These are phyloP conservation scores for Achatina immaculata DNA, from an alignment of 1,140 invertebrate genomes.

Conservation along the genomic window DNA sequence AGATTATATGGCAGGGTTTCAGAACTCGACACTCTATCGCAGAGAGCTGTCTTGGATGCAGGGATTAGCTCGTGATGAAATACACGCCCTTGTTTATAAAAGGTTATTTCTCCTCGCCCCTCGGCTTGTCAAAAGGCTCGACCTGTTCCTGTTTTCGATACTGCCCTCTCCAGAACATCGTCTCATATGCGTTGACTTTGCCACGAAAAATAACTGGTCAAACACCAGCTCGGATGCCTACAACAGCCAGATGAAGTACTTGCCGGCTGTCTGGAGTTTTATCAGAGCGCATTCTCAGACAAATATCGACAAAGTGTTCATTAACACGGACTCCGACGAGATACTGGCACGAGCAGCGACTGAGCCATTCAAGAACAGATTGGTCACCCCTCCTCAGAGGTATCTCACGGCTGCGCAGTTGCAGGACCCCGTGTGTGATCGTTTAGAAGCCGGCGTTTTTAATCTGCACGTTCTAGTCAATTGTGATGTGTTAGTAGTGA, in stretches of 20 bases:
- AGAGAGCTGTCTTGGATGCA: slow-evolving; percentile 29
- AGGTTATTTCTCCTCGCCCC: slow-evolving; percentile 32
- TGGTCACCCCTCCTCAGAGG: slow-evolving; percentile 16
- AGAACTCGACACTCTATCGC: slow-evolving; percentile 5
- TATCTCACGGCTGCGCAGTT: neutral
- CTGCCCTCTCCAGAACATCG: neutral
- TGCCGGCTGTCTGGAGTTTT: slow-evolving; percentile 40
- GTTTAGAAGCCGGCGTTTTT: slow-evolving; percentile 33
- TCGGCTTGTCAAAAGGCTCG: neutral
- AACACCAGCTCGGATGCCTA: slow-evolving; percentile 1
- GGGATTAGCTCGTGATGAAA: slow-evolving; percentile 1
- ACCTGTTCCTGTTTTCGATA: slow-evolving; percentile 3
- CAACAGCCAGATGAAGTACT: neutral
- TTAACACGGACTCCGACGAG: slow-evolving; percentile 40
- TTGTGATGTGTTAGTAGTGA: slow-evolving; percentile 44
- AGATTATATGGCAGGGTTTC: slow-evolving; percentile 23
- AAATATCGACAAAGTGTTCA: slow-evolving; percentile 37
- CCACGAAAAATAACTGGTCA: slow-evolving; percentile 28
- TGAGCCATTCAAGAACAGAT: neutral
- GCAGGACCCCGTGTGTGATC: slow-evolving; percentile 11
- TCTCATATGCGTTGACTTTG: slow-evolving; percentile 43
- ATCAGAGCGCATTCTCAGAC: slow-evolving; percentile 8
- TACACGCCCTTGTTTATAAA: slow-evolving; percentile 11
- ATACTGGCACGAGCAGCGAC: slow-evolving; percentile 14
- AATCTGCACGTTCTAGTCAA: slow-evolving; percentile 37